phyloP scores from a whole-genome alignment of 2,113 vertebrate genomes.

The Sakesphorus luctuosus region DNA sequence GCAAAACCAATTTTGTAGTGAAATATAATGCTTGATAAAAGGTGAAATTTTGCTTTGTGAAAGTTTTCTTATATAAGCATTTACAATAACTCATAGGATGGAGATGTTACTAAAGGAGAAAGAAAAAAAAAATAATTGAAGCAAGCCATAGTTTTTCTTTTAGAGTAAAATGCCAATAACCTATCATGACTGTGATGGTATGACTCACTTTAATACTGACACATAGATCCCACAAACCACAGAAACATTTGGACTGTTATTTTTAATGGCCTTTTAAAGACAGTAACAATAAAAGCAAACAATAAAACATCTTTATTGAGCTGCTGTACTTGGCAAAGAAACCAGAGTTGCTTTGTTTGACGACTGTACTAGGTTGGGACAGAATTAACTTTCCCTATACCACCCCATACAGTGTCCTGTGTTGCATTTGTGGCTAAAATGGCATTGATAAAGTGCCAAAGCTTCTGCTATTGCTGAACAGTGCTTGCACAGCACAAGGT shows the following conservation, averaged over 20 bases:
- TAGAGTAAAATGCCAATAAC: conserved; percentile 17
- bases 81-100: background rate
- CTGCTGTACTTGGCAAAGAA: background rate
- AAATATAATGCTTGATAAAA: background rate
- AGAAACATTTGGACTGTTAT: conserved; percentile 37
- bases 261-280: conserved; percentile 42
- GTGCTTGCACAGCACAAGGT: background rate
- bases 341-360: background rate
- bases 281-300: background rate
- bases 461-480: background rate
- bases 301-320: conserved; percentile 1
- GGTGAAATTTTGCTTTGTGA: background rate
- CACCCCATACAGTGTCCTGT: accelerated
- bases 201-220: conserved; percentile 19
- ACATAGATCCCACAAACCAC: background rate
- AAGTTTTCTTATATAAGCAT: background rate
- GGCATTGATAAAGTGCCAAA: background rate
- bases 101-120: background rate
- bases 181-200: background rate
- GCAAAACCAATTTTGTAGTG: background rate
- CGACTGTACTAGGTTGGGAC: background rate
- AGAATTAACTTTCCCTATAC: background rate
- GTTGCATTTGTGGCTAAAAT: background rate
- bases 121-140: background rate
- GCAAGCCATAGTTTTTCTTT: background rate